phyloP scores from a whole-genome alignment of 2,888 invertebrate genomes.

The Danaus chrysippus region DNA sequence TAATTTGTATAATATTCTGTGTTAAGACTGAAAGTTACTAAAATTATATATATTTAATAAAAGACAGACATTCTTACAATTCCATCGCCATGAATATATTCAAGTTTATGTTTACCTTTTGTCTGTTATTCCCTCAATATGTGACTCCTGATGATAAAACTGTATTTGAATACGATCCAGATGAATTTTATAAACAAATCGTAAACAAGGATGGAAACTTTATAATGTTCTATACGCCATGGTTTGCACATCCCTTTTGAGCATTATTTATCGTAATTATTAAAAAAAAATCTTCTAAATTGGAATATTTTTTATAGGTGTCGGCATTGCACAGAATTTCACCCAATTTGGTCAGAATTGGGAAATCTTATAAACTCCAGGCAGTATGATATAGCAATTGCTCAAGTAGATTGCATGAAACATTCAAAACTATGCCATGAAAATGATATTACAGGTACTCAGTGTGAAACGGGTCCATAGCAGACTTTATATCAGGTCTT shows the following conservation, averaged over 20 bases:
- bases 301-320: slow-evolving; percentile 80
- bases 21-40: too few species aligned
- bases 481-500: too few species aligned
- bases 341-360: slow-evolving; percentile 87
- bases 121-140: slow-evolving; percentile 76
- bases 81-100: slow-evolving; percentile 29
- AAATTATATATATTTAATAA: too few species aligned
- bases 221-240: slow-evolving; percentile 89
- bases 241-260: slow-evolving; percentile 73
- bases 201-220: slow-evolving; percentile 84
- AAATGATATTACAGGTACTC: slow-evolving; percentile 84
- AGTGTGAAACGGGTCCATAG: too few species aligned
- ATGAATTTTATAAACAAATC: slow-evolving; percentile 81
- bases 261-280: neutral
- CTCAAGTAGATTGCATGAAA: slow-evolving; percentile 88
- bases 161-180: slow-evolving; percentile 77
- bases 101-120: slow-evolving; percentile 35
- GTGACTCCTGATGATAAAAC: slow-evolving; percentile 82
- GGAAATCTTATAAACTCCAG: slow-evolving; percentile 83
- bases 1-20: too few species aligned
- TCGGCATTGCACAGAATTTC: slow-evolving; percentile 88
- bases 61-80: slow-evolving; percentile 9
- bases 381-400: slow-evolving; percentile 83
- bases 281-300: neutral
- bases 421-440: slow-evolving; percentile 84